Percentiles rank a stretch among this genome's conserved stretches.
Evolutionary conservation across 2,797 vertebrate species (phyloP).

Genomic region (Mareca strepera): DNA sequence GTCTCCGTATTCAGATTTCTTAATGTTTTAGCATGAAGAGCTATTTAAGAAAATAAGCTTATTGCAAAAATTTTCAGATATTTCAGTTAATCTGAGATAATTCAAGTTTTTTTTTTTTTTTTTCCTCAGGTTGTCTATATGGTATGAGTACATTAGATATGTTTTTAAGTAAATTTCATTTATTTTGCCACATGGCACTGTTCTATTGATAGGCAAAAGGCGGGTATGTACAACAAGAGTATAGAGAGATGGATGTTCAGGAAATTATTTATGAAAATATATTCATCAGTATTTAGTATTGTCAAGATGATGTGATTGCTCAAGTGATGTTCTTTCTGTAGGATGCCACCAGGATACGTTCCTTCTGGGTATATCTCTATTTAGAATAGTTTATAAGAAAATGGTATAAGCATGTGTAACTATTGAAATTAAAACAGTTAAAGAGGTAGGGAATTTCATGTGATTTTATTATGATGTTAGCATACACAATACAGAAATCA

Average conservation of each 20-base stretch:
- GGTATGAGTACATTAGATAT: not conserved
- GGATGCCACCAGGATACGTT: not conserved
- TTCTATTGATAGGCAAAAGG: not conserved
- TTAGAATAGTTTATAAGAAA: not conserved
- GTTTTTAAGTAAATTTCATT: not conserved
- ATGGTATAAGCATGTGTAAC: not conserved
- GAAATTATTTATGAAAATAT: not conserved
- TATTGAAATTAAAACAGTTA: not conserved
- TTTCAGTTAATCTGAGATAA: not conserved
- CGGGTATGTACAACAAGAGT: not conserved
- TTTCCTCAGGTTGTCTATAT: not conserved
- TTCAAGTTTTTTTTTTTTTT: not conserved
- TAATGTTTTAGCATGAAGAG: not conserved
- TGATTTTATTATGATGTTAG: not conserved
- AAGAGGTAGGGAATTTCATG: not conserved
- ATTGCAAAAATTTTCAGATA: not conserved
- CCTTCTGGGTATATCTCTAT: not conserved
- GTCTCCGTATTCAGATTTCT: not conserved
- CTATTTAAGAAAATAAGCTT: not conserved
- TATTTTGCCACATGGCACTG: not conserved
- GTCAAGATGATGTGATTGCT: not conserved
- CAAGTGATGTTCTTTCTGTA: not conserved
- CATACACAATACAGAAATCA: not conserved
- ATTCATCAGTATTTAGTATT: not conserved
- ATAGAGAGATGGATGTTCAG: not conserved